A percentile compares a stretch with the other conserved stretches of the same genome.
Evolutionary conservation across 2,888 invertebrate species (phyloP).

Genomic region (Pheosia gnoma): DNA sequence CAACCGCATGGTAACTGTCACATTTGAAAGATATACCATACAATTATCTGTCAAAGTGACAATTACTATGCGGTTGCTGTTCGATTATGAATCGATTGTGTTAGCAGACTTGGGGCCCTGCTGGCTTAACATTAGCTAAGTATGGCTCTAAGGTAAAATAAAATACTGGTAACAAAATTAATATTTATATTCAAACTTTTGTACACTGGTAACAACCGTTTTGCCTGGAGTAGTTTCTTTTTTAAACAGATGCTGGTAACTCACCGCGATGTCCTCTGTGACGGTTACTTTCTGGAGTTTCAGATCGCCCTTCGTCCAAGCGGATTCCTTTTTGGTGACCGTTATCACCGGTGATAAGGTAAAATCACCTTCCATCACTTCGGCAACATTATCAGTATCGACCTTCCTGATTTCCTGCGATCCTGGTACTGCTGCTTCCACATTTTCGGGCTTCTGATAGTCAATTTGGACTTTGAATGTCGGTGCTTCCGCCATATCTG

Average conservation of each 20-base stretch:
- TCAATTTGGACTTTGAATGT: slow-evolving; percentile 46
- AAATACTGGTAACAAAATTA: slow-evolving; percentile 16
- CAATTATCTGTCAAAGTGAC: too few relatives aligned
- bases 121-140: too few relatives aligned
- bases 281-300: slow-evolving; percentile 69
- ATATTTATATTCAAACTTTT: slow-evolving; percentile 68
- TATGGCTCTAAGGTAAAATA: not conserved
- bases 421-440: slow-evolving; percentile 64
- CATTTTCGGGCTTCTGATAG: slow-evolving; percentile 44
- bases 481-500: slow-evolving; percentile 56
- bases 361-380: slow-evolving; percentile 36
- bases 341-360: slow-evolving; percentile 61
- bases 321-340: slow-evolving; percentile 63
- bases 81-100: too few relatives aligned
- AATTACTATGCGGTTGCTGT: too few relatives aligned
- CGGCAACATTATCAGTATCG: slow-evolving; percentile 24
- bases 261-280: slow-evolving; percentile 68
- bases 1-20: too few relatives aligned
- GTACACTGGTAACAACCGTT: slow-evolving; percentile 61
- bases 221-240: slow-evolving; percentile 62
- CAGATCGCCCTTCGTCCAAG: slow-evolving; percentile 62
- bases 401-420: slow-evolving; percentile 53
- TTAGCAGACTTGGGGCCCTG: too few relatives aligned
- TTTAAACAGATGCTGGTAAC: slow-evolving; percentile 70
- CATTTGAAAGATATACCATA: too few relatives aligned